Evolutionary conservation across 1,140 invertebrate genomes (phyloP).

Genomic region (Fopius arisanus): DNA sequence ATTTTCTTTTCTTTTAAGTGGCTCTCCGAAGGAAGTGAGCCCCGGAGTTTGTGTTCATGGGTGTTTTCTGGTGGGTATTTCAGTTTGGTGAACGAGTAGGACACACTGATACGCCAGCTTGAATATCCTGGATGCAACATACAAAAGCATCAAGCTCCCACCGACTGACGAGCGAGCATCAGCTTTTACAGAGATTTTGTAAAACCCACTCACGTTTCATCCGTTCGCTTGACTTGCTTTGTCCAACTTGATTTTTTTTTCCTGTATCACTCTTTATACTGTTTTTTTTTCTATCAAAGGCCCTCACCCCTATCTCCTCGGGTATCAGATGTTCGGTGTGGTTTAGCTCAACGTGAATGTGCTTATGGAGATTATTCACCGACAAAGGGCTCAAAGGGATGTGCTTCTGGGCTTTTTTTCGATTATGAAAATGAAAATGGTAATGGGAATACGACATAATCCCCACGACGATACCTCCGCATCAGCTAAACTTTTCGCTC

Average conservation of each 20-base stretch:
- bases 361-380: constrained; percentile 8
- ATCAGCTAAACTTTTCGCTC: background rate
- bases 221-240: constrained; percentile 11
- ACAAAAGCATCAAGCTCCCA: background rate
- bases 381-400: background rate
- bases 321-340: background rate
- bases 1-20: background rate
- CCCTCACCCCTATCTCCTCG: background rate
- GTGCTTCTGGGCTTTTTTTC: background rate
- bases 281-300: background rate
- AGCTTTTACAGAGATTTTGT: constrained; percentile 16
- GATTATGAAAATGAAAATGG: background rate
- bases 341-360: background rate
- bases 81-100: background rate
- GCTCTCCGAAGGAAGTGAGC: background rate
- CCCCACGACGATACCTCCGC: background rate
- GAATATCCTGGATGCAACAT: background rate
- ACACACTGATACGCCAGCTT: background rate
- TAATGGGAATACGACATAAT: background rate
- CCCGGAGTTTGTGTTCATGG: background rate
- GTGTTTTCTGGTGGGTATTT: background rate
- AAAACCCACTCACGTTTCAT: constrained; percentile 28
- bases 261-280: background rate
- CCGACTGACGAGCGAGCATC: background rate
- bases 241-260: background rate